phyloP scores from a whole-genome alignment of 2,888 invertebrate genomes.

The Chloroclysta siterata region DNA sequence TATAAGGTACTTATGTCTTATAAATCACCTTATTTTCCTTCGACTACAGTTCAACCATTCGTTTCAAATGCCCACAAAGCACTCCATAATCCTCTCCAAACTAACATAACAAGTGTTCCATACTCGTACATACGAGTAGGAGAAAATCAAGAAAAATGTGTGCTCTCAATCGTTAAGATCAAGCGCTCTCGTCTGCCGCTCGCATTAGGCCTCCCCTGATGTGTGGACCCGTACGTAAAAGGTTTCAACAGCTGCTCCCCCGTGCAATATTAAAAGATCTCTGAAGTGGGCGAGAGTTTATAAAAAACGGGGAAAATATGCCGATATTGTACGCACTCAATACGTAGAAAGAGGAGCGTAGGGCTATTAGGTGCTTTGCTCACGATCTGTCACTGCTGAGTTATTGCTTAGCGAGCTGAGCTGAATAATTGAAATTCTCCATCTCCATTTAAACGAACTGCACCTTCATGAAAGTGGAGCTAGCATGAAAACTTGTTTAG shows the following conservation, averaged over 20 bases:
- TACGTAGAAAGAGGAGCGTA: constrained; percentile 30
- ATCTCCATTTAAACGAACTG: constrained; percentile 19
- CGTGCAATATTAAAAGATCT: constrained; percentile 73
- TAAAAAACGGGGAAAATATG: constrained; percentile 56
- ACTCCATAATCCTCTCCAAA: constrained; percentile 29
- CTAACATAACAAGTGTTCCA: constrained; percentile 39
- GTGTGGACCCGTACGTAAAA: constrained; percentile 60
- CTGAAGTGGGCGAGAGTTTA: constrained; percentile 65
- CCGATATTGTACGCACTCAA: constrained; percentile 43
- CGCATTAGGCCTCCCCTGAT: constrained; percentile 60
- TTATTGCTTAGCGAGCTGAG: constrained; percentile 41
- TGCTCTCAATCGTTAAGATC: constrained; percentile 56
- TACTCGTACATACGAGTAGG: constrained; percentile 32
- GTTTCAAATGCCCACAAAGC: constrained; percentile 17
- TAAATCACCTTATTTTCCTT: background rate
- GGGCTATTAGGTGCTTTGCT: constrained; percentile 48
- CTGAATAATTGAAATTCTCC: constrained; percentile 33
- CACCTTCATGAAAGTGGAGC: constrained; percentile 14
- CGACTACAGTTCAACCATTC: constrained; percentile 1
- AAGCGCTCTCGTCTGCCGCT: constrained; percentile 60
- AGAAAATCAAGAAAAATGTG: constrained; percentile 57
- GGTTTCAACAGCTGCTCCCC: constrained; percentile 76
- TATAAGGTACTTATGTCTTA: too few species aligned
- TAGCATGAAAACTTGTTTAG: constrained; percentile 4
- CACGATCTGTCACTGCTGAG: constrained; percentile 44